Evolutionary conservation across 2,113 vertebrate genomes (phyloP).

Genomic region (Vicugna pacos): DNA sequence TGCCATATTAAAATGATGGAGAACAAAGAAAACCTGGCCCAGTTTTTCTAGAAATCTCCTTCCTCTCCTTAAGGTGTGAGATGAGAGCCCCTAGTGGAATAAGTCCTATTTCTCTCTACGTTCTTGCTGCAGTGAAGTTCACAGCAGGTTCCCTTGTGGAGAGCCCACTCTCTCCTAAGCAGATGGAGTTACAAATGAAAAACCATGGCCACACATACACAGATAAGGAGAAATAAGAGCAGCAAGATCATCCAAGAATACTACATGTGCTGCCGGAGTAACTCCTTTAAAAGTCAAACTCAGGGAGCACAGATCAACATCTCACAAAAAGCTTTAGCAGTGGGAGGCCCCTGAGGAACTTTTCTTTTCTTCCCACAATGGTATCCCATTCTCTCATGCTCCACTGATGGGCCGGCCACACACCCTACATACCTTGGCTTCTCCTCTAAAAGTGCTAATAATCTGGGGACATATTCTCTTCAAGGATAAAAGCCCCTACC

Average conservation of each 20-base stretch:
- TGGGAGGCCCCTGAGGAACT: conserved; percentile 79
- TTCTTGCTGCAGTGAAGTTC: conserved; percentile 68
- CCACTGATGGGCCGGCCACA: conserved; percentile 74
- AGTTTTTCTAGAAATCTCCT: conserved; percentile 76
- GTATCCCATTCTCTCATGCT: conserved; percentile 69
- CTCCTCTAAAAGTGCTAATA: conserved; percentile 85
- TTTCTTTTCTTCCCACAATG: conserved; percentile 74
- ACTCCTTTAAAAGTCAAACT: conserved; percentile 76
- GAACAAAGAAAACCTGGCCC: conserved; percentile 76
- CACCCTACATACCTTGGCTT: conserved; percentile 83
- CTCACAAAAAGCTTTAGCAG: conserved; percentile 74
- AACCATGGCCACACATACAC: conserved; percentile 69
- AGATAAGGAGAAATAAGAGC: conserved; percentile 72
- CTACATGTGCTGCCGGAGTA: conserved; percentile 78
- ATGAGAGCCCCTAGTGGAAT: conserved; percentile 74
- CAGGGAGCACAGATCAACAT: conserved; percentile 77
- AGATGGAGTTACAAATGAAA: conserved; percentile 80
- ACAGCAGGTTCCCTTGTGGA: conserved; percentile 71
- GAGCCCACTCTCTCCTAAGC: conserved; percentile 80
- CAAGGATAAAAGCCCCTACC: conserved; percentile 79
- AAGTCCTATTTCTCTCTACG: conserved; percentile 77
- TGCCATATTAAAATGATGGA: conserved; percentile 65
- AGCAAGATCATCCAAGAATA: conserved; percentile 82
- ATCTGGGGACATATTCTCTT: conserved; percentile 80
- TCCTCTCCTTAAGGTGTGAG: conserved; percentile 74